Evolutionary conservation across 2,797 vertebrate genomes (phyloP).

Genomic region (Rallus crepitans): DNA sequence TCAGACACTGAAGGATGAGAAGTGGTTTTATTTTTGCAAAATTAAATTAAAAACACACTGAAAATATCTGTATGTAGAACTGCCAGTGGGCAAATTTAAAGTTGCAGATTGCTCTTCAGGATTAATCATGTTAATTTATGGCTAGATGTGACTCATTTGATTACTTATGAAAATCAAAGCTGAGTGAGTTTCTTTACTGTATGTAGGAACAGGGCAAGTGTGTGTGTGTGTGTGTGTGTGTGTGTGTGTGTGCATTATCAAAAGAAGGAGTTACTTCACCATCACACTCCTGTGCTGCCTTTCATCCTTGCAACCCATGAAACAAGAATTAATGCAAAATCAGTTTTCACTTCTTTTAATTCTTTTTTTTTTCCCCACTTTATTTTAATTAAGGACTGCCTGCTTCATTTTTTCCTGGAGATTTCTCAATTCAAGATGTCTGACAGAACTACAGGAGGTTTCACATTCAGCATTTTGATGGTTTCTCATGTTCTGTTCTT

Average conservation of each 20-base stretch:
- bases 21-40: not conserved
- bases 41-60: not conserved
- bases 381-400: not conserved
- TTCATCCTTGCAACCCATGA: constrained; percentile 26
- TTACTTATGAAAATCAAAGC: constrained; percentile 57
- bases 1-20: not conserved
- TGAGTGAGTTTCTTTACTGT: not conserved
- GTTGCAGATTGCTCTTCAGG: constrained; percentile 47
- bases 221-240: not conserved
- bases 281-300: not conserved
- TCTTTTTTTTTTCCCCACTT: not conserved
- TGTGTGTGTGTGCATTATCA: not conserved
- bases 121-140: constrained; percentile 66
- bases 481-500: constrained; percentile 37
- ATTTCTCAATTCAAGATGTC: constrained; percentile 41
- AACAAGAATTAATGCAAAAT: constrained; percentile 40
- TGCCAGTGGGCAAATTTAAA: constrained; percentile 56
- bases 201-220: not conserved
- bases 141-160: constrained; percentile 52
- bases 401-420: not conserved
- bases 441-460: constrained; percentile 6
- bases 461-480: constrained; percentile 10
- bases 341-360: not conserved
- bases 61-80: not conserved
- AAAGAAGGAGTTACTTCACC: not conserved